Evolutionary conservation across 1,140 invertebrate genomes (phyloP), one percentile per base, ranked within the genome.

Genomic region (Zaprionus africanus): DNA sequence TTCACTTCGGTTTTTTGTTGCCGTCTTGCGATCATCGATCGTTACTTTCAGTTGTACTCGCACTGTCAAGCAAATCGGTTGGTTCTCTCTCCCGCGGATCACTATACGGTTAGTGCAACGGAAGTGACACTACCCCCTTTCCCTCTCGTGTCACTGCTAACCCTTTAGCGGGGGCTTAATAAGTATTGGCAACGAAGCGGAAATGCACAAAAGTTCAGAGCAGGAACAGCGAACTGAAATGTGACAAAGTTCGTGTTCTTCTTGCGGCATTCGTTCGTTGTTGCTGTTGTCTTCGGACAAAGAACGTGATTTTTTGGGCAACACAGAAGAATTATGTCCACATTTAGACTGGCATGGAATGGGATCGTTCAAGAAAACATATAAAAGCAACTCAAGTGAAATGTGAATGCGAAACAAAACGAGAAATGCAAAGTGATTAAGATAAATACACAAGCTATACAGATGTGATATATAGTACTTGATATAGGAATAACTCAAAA

Each of bases 21-120:
- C 17, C 17, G 28, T 28, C 51, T 61, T 67, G 61, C 63, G 76
- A 73, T 81, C 75, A 73, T 81, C 75, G 85, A 84, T 81, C 81
- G 85, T 90, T 84, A 88, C 78, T 90, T 88, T 81, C 81, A 84
- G 84, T 88, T 90, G 85, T 76, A 70, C 71, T 85, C 85, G 78
- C 70, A 88, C 85, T 73, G 81, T 90, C 81, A 90, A 88, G 85
- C 85, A 80, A 84, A 81, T 84, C 85, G 85, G 84, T 90, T 88
- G 85, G 53, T 57, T 70, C 53, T 65, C 62, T 61, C 57, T 64
- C 31, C 43, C 15, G 41, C 12, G 22, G 19, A 71, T 67, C 61
- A 43, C 31, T 57, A 19, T 75, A 70, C 68, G 84, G 72, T 84
- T 87, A 74, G 77, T 88, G 84, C 73, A 74, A 38, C 83, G 83